Conservation (phyloP, 1,140 invertebrate species). For the Maconellicoccus hirsutus region DNA sequence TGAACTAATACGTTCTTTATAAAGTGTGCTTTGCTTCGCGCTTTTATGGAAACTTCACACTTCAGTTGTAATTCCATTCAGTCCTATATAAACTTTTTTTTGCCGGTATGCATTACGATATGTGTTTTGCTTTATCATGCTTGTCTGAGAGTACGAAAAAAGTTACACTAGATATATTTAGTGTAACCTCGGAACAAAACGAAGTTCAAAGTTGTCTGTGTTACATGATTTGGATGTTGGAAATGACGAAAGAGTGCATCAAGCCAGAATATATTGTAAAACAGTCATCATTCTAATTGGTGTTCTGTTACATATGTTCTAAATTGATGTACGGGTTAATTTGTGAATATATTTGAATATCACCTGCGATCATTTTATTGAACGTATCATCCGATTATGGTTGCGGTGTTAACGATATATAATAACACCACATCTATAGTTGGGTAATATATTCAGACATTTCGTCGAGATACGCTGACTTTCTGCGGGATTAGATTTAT, state of each 20-base stretch:
- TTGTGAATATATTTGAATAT: not conserved
- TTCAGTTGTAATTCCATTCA: no score
- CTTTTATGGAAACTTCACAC: no score
- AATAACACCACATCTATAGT: slow-evolving; percentile 22
- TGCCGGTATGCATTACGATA: no score
- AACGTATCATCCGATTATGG: slow-evolving; percentile 14
- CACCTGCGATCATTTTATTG: not conserved
- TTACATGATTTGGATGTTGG: no score
- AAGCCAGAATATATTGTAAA: slow-evolving; percentile 13
- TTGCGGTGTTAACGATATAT: slow-evolving; percentile 18
- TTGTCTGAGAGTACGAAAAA: no score
- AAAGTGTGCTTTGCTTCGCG: no score
- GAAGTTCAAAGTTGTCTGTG: no score
- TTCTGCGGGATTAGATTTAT: not conserved
- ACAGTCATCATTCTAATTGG: slow-evolving; percentile 16
- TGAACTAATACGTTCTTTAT: no score
- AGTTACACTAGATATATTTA: no score
- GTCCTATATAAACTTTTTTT: no score
- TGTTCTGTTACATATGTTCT: slow-evolving; percentile 18
- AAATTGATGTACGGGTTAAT: slow-evolving; percentile 10
- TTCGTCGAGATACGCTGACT: not conserved
- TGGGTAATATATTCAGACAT: slow-evolving; percentile 15
- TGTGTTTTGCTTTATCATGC: no score
- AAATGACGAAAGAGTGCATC: not conserved
- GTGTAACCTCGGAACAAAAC: no score